phyloP scores from a whole-genome alignment of 30 jellyfish, hydroid and myxozoan species.

The Mastigias papua region DNA sequence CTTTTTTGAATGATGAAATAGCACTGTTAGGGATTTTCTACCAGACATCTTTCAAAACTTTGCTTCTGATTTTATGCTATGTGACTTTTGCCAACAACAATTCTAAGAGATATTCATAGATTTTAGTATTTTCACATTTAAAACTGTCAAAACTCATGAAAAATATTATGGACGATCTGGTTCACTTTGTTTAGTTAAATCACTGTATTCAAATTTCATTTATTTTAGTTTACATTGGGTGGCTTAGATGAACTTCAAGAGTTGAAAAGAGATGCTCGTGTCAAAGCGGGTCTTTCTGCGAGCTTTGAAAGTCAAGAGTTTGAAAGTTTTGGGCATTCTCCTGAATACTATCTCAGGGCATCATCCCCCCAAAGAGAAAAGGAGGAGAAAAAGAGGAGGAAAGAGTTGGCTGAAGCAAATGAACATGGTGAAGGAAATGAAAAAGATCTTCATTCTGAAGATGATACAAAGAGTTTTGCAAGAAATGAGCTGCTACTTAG shows the following conservation, averaged over 20 bases:
- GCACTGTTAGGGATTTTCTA: no score
- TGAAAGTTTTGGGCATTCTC: conserved; percentile 65
- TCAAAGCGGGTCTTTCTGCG: conserved; percentile 83
- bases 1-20: no score
- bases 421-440: conserved; percentile 73
- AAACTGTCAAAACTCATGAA: no score
- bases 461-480: conserved; percentile 78
- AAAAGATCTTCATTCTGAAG: conserved; percentile 68
- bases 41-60: no score
- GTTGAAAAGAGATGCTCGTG: conserved; percentile 79
- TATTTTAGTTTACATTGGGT: conserved; percentile 93
- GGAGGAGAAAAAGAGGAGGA: conserved; percentile 52
- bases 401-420: conserved; percentile 67
- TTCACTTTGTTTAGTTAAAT: neutral
- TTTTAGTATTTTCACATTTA: no score
- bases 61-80: no score
- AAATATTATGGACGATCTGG: no score
- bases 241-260: conserved; percentile 86
- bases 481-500: conserved; percentile 74
- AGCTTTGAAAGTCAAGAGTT: conserved; percentile 88
- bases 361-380: conserved; percentile 87
- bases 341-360: conserved; percentile 88
- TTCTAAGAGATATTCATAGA: no score
- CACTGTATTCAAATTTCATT: neutral
- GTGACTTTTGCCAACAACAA: no score